Evolutionary conservation across 2,113 vertebrate genomes (phyloP).

Genomic region (Aphelocoma coerulescens): DNA sequence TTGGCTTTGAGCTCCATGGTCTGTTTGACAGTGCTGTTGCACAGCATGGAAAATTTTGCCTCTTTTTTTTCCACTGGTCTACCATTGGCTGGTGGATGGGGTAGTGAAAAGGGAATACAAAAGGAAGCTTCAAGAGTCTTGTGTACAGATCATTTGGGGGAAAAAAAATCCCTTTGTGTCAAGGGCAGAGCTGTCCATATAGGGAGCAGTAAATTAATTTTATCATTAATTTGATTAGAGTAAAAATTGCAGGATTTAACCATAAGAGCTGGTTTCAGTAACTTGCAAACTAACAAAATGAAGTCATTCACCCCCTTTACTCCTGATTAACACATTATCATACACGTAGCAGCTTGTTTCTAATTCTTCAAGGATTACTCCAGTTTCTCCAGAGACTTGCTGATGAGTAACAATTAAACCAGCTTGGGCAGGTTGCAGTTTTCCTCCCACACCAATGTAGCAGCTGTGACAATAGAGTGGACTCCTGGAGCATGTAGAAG

Average conservation of each 20-base stretch:
- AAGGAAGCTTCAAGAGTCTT: background rate
- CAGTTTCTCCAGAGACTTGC: background rate
- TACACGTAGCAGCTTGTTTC: background rate
- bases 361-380: background rate
- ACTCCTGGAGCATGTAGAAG: background rate
- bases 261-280: background rate
- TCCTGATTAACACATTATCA: background rate
- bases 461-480: background rate
- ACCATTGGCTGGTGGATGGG: background rate
- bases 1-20: background rate
- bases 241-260: background rate
- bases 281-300: background rate
- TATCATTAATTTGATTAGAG: background rate
- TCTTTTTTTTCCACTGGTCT: background rate
- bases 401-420: background rate
- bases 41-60: background rate
- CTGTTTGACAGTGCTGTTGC: background rate
- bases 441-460: background rate
- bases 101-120: background rate
- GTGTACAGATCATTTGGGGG: background rate
- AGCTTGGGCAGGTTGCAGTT: background rate
- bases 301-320: background rate
- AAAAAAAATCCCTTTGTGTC: background rate
- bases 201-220: background rate
- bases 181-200: background rate